A percentile compares a stretch with the other conserved stretches of the same genome.
phyloP scores from a whole-genome alignment of 2,797 vertebrate species.

The Natrix natrix region DNA sequence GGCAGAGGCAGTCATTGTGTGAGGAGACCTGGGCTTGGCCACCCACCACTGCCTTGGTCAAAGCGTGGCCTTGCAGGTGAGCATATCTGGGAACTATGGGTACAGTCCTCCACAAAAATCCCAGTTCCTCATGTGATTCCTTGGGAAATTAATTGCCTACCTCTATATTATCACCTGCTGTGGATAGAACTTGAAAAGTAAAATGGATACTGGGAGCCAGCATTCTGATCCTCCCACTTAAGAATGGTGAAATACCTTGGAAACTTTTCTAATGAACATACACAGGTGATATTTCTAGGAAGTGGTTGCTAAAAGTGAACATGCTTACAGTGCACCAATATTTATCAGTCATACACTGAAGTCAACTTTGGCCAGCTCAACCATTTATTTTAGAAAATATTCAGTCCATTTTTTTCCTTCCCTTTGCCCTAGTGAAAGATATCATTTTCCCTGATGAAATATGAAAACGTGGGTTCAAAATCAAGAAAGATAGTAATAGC shows the following conservation, averaged over 20 bases:
- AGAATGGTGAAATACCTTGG: slow-evolving; percentile 1
- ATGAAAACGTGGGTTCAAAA: background rate
- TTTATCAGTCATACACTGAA: background rate
- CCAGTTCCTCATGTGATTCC: background rate
- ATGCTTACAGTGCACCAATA: background rate
- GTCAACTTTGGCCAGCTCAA: slow-evolving; percentile 1
- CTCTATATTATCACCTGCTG: background rate
- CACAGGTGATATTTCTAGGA: background rate
- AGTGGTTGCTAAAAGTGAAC: background rate
- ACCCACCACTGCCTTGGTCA: background rate
- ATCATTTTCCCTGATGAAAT: background rate
- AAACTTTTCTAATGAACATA: background rate
- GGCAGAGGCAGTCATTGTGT: background rate
- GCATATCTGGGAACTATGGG: background rate
- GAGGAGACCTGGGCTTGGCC: background rate
- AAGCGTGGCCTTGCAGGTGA: background rate
- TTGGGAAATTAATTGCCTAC: background rate
- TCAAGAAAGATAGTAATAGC: background rate
- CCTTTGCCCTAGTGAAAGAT: background rate
- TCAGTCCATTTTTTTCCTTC: background rate
- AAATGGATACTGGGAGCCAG: background rate
- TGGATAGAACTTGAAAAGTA: background rate
- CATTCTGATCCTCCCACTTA: slow-evolving; percentile 19
- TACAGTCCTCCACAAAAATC: background rate
- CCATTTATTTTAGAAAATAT: slow-evolving; percentile 5